Conservation (phyloP, 1,140 invertebrate genomes). For the Solen grandis region DNA sequence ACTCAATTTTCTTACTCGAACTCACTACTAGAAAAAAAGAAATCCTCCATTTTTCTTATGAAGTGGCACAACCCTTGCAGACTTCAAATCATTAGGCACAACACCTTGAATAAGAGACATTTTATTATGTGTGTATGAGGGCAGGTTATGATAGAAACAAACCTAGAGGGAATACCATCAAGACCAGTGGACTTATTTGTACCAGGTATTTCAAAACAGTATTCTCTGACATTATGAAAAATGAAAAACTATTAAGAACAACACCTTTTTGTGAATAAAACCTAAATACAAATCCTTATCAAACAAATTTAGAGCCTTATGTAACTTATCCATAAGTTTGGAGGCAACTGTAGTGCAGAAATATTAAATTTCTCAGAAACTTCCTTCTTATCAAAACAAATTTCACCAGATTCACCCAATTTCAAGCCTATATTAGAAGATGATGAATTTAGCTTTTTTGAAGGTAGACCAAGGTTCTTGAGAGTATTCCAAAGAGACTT, state of each 20-base stretch:
- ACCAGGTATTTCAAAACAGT: conserved; percentile 17
- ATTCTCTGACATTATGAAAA: conserved; percentile 13
- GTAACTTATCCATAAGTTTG: conserved; percentile 21
- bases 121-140: conserved; percentile 13
- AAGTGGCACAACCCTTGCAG: conserved; percentile 4
- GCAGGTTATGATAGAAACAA: conserved; percentile 4
- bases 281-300: no score
- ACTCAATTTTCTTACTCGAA: no score
- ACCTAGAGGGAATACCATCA: conserved; percentile 18
- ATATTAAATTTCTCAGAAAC: conserved; percentile 25
- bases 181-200: conserved; percentile 16
- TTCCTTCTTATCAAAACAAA: conserved; percentile 30
- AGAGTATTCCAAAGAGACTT: conserved; percentile 26
- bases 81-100: conserved; percentile 7
- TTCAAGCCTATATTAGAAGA: conserved; percentile 32
- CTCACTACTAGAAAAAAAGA: no score
- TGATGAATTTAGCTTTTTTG: conserved; percentile 13
- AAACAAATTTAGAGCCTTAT: conserved; percentile 3
- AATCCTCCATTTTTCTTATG: conserved; percentile 10
- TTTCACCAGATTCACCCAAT: conserved; percentile 12
- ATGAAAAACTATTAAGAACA: conserved; percentile 3
- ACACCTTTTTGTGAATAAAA: conserved; percentile 13
- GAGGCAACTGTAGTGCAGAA: conserved; percentile 14
- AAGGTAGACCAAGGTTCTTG: conserved; percentile 29
- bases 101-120: conserved; percentile 27